Percentiles rank a stretch among this genome's conserved stretches.
phyloP scores from a whole-genome alignment of 2,797 vertebrate genomes.

The Cyprinella venusta region DNA sequence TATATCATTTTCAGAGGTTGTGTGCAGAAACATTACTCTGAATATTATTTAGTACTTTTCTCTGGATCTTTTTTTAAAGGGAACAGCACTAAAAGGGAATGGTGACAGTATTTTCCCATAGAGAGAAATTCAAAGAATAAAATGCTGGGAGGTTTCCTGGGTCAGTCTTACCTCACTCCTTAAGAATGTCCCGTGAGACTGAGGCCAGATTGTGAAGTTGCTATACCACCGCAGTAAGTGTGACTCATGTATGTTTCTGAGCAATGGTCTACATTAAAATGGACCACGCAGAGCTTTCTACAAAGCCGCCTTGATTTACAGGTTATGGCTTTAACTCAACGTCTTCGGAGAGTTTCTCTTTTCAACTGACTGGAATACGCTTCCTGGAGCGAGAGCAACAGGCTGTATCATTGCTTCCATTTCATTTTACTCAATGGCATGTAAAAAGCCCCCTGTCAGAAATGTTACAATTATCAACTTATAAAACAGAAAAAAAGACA shows the following conservation, averaged over 20 bases:
- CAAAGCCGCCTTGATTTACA: slow-evolving; percentile 26
- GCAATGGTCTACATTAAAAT: slow-evolving; percentile 25
- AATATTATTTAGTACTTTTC: slow-evolving; percentile 24
- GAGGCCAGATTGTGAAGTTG: slow-evolving; percentile 38
- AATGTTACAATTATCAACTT: slow-evolving; percentile 31
- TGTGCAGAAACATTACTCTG: not conserved
- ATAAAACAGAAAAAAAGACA: slow-evolving; percentile 15
- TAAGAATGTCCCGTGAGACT: slow-evolving; percentile 53
- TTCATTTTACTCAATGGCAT: slow-evolving; percentile 19
- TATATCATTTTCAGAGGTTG: not conserved
- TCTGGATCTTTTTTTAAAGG: slow-evolving; percentile 27
- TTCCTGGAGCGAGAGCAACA: not conserved
- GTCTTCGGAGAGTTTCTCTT: slow-evolving; percentile 9
- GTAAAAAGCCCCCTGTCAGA: slow-evolving; percentile 34
- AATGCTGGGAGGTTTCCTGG: slow-evolving; percentile 40
- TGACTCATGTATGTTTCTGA: slow-evolving; percentile 40
- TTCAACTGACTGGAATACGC: slow-evolving; percentile 5
- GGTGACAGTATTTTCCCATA: slow-evolving; percentile 43
- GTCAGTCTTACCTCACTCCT: slow-evolving; percentile 53
- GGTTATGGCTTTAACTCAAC: slow-evolving; percentile 15
- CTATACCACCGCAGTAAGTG: slow-evolving; percentile 26
- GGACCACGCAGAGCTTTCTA: slow-evolving; percentile 11
- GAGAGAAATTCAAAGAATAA: slow-evolving; percentile 44
- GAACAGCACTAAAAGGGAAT: slow-evolving; percentile 36
- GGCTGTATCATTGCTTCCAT: slow-evolving; percentile 32